A percentile compares a stretch with the other conserved stretches of the same genome.
Conservation (phyloP, 2,113 vertebrate species). For the Lipophrys pholis region DNA sequence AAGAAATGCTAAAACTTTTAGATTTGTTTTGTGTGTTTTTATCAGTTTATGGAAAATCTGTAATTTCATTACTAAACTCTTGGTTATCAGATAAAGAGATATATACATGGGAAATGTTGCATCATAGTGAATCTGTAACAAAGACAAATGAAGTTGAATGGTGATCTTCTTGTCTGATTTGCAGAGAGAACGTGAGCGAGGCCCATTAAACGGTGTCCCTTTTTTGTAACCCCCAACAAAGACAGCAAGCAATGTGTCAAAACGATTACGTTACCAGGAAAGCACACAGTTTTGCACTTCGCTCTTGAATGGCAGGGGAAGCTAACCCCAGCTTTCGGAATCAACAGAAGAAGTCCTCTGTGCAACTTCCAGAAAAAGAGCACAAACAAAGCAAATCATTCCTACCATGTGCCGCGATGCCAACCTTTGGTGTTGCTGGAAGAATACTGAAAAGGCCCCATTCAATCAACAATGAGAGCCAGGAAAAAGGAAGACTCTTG, state of each 20-base stretch:
- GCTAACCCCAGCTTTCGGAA: conserved; percentile 12
- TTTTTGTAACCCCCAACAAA: no score
- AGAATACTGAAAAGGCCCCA: conserved; percentile 71
- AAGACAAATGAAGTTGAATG: background rate
- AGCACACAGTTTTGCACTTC: background rate
- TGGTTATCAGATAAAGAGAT: no score
- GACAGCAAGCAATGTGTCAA: no score
- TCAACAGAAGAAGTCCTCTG: conserved; percentile 46
- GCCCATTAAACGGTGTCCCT: no score
- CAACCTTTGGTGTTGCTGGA: conserved; percentile 58
- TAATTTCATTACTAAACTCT: no score
- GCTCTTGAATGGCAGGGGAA: conserved; percentile 15
- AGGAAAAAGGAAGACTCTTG: conserved; percentile 47
- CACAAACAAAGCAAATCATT: conserved; percentile 58
- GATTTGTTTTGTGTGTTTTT: no score
- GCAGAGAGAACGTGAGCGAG: background rate
- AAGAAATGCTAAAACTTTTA: no score
- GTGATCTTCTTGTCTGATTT: background rate
- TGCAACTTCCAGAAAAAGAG: conserved; percentile 48
- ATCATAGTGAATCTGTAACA: background rate
- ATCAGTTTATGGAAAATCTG: no score
- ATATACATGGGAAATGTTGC: background rate
- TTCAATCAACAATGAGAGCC: conserved; percentile 68
- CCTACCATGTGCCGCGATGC: conserved; percentile 50
- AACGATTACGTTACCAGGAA: background rate